Evolutionary conservation across 2,113 vertebrate species (phyloP).

Genomic region (Embiotoca jacksoni): DNA sequence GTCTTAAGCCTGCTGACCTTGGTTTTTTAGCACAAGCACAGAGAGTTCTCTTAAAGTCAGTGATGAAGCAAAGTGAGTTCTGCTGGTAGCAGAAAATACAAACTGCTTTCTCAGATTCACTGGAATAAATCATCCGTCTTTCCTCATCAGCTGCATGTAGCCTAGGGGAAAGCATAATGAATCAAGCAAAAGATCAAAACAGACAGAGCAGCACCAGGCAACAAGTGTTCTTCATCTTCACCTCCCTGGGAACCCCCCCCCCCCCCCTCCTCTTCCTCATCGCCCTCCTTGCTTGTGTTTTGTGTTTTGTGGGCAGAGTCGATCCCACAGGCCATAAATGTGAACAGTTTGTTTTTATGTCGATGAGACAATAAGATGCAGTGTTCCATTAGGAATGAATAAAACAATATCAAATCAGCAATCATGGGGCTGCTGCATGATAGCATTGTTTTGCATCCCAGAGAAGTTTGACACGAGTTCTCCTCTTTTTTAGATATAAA

Average conservation of each 20-base stretch:
- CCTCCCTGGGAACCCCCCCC: slow-evolving; percentile 6
- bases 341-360: too few species aligned
- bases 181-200: slow-evolving; percentile 8
- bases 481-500: too few species aligned
- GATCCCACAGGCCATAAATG: too few species aligned
- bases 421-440: too few species aligned
- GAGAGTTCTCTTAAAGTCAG: slow-evolving; percentile 37
- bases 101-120: not conserved
- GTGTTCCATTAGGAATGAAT: too few species aligned
- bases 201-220: slow-evolving; percentile 22
- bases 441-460: too few species aligned
- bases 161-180: not conserved
- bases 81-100: not conserved
- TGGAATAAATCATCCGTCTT: not conserved
- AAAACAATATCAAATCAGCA: too few species aligned
- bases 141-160: slow-evolving; percentile 2
- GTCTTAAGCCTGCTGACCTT: slow-evolving; percentile 64
- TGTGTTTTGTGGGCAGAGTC: slow-evolving; percentile 8
- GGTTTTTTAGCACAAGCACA: slow-evolving; percentile 31
- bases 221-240: slow-evolving; percentile 14
- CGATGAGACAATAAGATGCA: too few species aligned
- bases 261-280: not conserved
- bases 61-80: slow-evolving; percentile 5
- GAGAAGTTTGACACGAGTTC: too few species aligned
- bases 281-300: not conserved